phyloP scores from a whole-genome alignment of 2,888 invertebrate genomes.

The Flexamia atlantica region DNA sequence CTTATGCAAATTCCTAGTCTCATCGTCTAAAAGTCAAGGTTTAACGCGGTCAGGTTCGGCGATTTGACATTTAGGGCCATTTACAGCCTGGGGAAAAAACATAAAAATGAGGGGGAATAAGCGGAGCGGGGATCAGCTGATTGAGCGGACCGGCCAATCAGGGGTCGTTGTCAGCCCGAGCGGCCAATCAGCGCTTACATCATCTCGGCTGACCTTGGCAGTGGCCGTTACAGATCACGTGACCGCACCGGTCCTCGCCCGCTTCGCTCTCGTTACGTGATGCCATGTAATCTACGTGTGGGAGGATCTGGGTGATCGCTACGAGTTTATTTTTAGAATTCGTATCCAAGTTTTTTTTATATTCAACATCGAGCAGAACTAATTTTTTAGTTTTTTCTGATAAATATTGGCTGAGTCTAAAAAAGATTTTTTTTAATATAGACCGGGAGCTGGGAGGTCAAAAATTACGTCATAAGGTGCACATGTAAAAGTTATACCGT shows the following conservation, averaged over 20 bases:
- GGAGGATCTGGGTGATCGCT: background rate
- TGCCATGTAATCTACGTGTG: background rate
- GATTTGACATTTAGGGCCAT: constrained; percentile 33
- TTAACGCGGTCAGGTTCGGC: background rate
- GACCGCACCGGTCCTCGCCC: background rate
- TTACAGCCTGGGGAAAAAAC: background rate
- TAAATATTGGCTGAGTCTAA: too few species aligned
- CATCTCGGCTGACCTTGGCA: constrained; percentile 19
- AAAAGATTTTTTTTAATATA: too few species aligned
- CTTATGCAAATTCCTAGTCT: background rate
- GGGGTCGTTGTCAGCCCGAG: constrained; percentile 19
- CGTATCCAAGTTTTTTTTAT: too few species aligned
- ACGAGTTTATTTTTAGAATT: background rate
- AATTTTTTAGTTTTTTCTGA: too few species aligned
- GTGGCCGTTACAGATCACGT: constrained; percentile 37
- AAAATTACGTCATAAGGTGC: too few species aligned
- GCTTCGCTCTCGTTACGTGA: constrained; percentile 32
- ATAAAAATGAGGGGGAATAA: constrained; percentile 14
- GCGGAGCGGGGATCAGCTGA: constrained; percentile 24
- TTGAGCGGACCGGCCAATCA: background rate
- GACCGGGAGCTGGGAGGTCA: too few species aligned
- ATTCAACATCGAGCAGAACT: too few species aligned
- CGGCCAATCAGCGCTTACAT: constrained; percentile 35
- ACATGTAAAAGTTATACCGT: too few species aligned
- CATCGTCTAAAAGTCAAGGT: constrained; percentile 27